phyloP scores from a whole-genome alignment of 2,113 vertebrate genomes.

The Pelusios castaneus region DNA sequence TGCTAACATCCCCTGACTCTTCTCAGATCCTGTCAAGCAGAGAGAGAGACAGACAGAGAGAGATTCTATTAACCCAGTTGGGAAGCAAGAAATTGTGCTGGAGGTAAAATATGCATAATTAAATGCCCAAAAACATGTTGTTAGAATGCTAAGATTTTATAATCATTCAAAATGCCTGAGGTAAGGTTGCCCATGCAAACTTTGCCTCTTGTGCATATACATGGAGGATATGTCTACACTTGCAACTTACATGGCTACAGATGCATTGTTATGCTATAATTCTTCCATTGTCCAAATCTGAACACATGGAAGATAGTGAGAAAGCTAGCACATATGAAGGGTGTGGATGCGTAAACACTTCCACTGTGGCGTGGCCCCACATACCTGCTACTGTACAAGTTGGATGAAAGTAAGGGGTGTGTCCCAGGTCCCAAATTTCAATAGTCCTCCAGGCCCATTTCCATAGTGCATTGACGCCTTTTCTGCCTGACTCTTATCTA shows the following conservation, averaged over 20 bases:
- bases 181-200: neutral
- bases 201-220: neutral
- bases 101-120: neutral
- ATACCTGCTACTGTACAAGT: neutral
- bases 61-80: neutral
- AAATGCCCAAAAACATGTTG: neutral
- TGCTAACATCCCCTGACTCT: conserved; percentile 82
- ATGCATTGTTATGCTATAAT: neutral
- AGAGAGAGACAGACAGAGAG: neutral
- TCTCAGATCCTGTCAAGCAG: conserved; percentile 83
- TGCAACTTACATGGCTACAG: neutral
- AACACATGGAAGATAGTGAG: neutral
- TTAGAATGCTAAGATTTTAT: neutral
- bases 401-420: neutral
- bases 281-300: too few relatives aligned
- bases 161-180: neutral
- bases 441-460: neutral
- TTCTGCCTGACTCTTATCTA: neutral
- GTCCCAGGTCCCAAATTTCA: neutral
- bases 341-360: neutral
- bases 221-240: neutral
- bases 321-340: neutral
- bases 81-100: neutral
- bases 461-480: neutral
- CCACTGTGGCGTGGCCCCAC: neutral